Percentiles rank a stretch among this genome's conserved stretches.
Conservation (phyloP, 1,140 invertebrate species). For the Sinella curviseta region DNA sequence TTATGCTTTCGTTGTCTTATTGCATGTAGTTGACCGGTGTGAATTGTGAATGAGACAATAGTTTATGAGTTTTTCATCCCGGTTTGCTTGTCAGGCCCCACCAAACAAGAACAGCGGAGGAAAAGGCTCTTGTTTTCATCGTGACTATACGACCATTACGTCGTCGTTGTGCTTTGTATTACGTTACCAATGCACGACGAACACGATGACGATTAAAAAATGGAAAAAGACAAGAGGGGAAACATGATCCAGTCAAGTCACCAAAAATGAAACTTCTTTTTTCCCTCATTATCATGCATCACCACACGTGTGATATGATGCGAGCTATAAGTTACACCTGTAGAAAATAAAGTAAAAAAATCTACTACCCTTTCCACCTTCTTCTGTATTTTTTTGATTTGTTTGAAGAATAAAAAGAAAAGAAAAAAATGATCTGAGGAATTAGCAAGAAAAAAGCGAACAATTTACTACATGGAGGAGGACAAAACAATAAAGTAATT, state of each 20-base stretch:
- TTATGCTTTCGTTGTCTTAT: too few species aligned
- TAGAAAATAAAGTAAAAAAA: too few species aligned
- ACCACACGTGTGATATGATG: neutral
- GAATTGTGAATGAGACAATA: conserved; percentile 4
- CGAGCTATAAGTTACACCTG: neutral
- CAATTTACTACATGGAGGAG: too few species aligned
- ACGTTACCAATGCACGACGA: neutral
- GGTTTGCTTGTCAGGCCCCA: neutral
- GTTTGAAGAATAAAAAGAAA: neutral
- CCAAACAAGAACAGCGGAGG: neutral
- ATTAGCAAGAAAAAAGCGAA: too few species aligned
- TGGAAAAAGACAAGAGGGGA: neutral
- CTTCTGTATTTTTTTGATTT: too few species aligned
- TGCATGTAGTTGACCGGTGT: too few species aligned
- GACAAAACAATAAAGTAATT: neutral
- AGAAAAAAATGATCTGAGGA: neutral
- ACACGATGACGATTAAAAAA: conserved; percentile 5
- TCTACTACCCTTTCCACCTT: too few species aligned
- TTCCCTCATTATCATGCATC: neutral
- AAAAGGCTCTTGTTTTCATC: too few species aligned
- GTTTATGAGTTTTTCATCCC: neutral
- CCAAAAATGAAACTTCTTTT: neutral
- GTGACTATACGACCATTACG: neutral
- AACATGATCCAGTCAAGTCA: conserved; percentile 23
- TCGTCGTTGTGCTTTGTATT: neutral